These are phyloP conservation scores for Solenopsis fugax DNA, from an alignment of 1,140 invertebrate genomes.

Conservation along the genomic window DNA sequence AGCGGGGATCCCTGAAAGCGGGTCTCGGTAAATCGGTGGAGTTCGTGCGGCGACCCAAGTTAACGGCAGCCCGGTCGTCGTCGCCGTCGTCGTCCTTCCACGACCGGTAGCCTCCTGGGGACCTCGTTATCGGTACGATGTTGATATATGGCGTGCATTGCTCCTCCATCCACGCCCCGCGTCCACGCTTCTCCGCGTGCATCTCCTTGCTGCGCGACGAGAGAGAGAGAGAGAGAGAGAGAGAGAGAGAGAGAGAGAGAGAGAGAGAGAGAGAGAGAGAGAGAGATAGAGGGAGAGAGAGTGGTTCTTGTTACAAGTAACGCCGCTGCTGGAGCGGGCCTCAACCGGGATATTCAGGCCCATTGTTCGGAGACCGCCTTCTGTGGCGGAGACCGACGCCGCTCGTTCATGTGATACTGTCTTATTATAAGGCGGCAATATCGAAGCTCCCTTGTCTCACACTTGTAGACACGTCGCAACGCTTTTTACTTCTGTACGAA, in stretches of 20 bases:
- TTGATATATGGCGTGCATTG: conserved; percentile 84
- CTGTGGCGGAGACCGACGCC: conserved; percentile 74
- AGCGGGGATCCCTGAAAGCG: conserved; percentile 66
- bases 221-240: conserved; percentile 9
- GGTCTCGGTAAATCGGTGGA: conserved; percentile 12
- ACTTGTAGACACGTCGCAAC: conserved; percentile 74
- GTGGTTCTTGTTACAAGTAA: conserved; percentile 71
- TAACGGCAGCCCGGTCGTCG: conserved; percentile 46
- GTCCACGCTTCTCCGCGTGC: conserved; percentile 70
- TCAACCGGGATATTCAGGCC: conserved; percentile 74
- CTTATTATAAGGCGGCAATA: conserved; percentile 80
- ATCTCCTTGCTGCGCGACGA: conserved; percentile 70
- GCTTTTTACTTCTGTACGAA: conserved; percentile 54
- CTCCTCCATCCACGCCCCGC: conserved; percentile 82
- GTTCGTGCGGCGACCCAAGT: conserved; percentile 69
- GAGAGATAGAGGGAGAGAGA: background rate
- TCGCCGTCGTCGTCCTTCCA: conserved; percentile 58
- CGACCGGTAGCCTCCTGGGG: conserved; percentile 80
- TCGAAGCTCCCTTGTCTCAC: conserved; percentile 74
- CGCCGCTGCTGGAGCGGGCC: conserved; percentile 39
- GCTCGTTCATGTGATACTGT: conserved; percentile 79
- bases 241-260: conserved; percentile 26
- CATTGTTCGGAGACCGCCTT: conserved; percentile 80
- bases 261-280: conserved; percentile 10
- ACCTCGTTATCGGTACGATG: conserved; percentile 84